Evolutionary conservation across 2,888 invertebrate species (phyloP), one percentile per base, ranked within the genome.

Genomic region (Gryllus longicercus): DNA sequence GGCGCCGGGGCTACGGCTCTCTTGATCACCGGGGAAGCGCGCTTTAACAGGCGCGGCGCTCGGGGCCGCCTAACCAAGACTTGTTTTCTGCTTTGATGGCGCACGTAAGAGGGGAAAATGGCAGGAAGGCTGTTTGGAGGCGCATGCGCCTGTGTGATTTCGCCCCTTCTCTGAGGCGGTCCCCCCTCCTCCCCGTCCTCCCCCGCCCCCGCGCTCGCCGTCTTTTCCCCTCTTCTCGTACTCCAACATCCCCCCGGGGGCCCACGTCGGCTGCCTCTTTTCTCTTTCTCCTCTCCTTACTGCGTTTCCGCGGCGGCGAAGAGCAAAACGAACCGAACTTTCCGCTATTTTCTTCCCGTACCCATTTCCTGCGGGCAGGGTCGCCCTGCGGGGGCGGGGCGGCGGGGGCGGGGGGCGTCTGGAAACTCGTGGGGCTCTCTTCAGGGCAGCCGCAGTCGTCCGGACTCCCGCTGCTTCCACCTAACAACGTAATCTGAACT

Each of bases 401-500:
- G n/a, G n/a, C n/a, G n/a, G n/a, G n/a, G n/a, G n/a, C n/a, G n/a
- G n/a, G n/a, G n/a, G n/a, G n/a, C n/a, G n/a, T 38, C 38, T 38
- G 38, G 38, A 38, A 38, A 38, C 38, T 38, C 38, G 38, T 8
- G 38, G 38, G n/a, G 25, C 78, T n/a, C 21, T 51, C 51, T 79
- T 79, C 63, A 0, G 16, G 16, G 63, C 63, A n/a, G 63, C 63
- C 63, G 63, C 63, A n/a, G 63, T 63, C 63, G 11, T 63, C n/a
- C 63, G 63, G 63, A 10, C 63, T 63, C 63, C 63, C 63, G 63
- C 63, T 63, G 63, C 50, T 77, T 50, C 77, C 50, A 77, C 77
- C 79, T 78, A 81, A 81, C 81, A 80, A 80, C 79, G 81, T 81
- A 81, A 81, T 81, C 81, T 81, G 77, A 78, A 76, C 79, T 78